Conservation (phyloP, 2,888 invertebrate genomes). For the Nipponacmea schrenckii region DNA sequence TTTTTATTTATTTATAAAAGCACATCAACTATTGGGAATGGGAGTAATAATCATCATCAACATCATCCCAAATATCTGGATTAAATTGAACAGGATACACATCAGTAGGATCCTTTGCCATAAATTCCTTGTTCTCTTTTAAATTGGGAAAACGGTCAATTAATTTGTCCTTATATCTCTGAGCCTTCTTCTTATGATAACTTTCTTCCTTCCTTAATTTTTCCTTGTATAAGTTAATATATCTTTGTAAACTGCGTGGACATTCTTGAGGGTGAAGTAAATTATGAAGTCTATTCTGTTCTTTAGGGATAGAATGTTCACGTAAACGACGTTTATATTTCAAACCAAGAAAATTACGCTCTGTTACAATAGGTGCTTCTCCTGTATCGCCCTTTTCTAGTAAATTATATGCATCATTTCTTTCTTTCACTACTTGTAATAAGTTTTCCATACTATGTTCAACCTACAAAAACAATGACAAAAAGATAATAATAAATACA, state of each 20-base stretch:
- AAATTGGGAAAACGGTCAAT: constrained; percentile 37
- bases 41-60: no score
- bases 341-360: constrained; percentile 50
- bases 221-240: constrained; percentile 45
- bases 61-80: no score
- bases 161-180: constrained; percentile 8
- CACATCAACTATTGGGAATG: no score
- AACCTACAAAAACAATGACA: constrained; percentile 71
- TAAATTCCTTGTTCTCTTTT: constrained; percentile 20
- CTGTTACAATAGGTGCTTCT: constrained; percentile 32
- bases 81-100: no score
- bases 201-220: constrained; percentile 29
- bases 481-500: background rate
- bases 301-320: constrained; percentile 45
- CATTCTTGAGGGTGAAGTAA: constrained; percentile 31
- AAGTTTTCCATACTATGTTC: constrained; percentile 94
- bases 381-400: constrained; percentile 75
- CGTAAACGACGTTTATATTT: constrained; percentile 29
- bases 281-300: constrained; percentile 37
- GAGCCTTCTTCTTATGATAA: background rate
- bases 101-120: no score
- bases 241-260: constrained; percentile 27
- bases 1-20: no score
- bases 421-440: constrained; percentile 88
- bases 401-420: constrained; percentile 88